A percentile compares a stretch with the other conserved stretches of the same genome.
Conservation (phyloP, 2,797 vertebrate species). For the Mastacembelus armatus region DNA sequence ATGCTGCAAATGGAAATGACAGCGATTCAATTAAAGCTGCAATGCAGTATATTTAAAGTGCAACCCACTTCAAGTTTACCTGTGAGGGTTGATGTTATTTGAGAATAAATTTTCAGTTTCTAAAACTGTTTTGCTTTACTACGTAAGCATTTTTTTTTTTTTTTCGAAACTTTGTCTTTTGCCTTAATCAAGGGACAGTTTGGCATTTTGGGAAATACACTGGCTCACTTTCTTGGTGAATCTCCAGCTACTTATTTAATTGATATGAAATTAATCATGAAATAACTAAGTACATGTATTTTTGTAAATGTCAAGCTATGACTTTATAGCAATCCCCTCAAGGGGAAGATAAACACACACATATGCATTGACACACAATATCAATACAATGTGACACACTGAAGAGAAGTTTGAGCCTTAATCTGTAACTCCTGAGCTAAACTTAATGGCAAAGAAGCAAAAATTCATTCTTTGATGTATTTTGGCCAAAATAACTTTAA, state of each 20-base stretch:
- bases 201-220: not conserved
- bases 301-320: not conserved
- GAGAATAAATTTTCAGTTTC: no score
- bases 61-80: not conserved
- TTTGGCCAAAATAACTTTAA: not conserved
- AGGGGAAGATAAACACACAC: not conserved
- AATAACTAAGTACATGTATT: not conserved
- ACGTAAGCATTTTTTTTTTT: no score
- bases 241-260: no score
- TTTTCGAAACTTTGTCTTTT: not conserved
- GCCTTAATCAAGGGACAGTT: not conserved
- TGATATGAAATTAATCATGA: no score
- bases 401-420: not conserved
- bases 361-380: no score
- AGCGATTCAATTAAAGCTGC: conserved; percentile 58
- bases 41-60: conserved; percentile 47
- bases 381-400: not conserved
- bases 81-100: no score
- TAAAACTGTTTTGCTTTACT: no score
- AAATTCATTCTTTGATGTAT: conserved; percentile 2
- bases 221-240: not conserved
- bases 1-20: conserved; percentile 49
- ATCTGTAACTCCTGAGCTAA: not conserved
- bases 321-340: not conserved
- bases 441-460: not conserved